Percentiles rank a stretch among this genome's conserved stretches.
phyloP scores from a whole-genome alignment of 2,797 vertebrate genomes.

The Lycodopsis pacificus region DNA sequence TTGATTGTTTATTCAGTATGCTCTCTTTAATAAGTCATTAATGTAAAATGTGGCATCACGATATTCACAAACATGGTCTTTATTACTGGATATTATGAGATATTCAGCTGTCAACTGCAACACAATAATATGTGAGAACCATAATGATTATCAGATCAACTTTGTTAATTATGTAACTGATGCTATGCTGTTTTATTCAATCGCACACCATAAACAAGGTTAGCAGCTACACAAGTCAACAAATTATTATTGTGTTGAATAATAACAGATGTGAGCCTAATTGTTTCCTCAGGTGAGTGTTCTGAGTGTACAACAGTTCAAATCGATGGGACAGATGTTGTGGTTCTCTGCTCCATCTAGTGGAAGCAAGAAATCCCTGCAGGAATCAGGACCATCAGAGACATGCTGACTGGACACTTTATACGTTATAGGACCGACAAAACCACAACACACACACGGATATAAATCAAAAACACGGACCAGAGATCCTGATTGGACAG shows the following conservation, averaged over 20 bases:
- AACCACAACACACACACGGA: rapidly evolving
- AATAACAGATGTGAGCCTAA: background rate
- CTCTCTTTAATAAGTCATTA: background rate
- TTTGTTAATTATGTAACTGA: background rate
- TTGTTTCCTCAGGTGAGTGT: background rate
- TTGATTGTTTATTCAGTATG: background rate
- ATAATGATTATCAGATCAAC: background rate
- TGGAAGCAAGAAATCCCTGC: slow-evolving; percentile 26
- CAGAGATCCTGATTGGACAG: slow-evolving; percentile 46
- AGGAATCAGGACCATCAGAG: background rate
- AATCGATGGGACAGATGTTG: slow-evolving; percentile 5
- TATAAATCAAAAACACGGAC: background rate
- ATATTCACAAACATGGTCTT: background rate
- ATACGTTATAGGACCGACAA: background rate
- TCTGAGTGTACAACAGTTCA: background rate
- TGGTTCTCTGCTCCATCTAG: slow-evolving; percentile 60
- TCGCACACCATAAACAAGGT: background rate
- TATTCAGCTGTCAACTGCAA: background rate
- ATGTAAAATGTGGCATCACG: background rate
- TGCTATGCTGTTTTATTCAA: background rate
- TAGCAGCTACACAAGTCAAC: background rate
- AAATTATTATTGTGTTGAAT: background rate
- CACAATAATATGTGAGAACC: background rate
- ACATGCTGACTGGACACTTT: background rate
- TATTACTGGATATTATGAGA: background rate